Evolutionary conservation across 1,140 invertebrate species (phyloP), one percentile per base, ranked within the genome.

Genomic region (Stenopsyche tienmushanensis): DNA sequence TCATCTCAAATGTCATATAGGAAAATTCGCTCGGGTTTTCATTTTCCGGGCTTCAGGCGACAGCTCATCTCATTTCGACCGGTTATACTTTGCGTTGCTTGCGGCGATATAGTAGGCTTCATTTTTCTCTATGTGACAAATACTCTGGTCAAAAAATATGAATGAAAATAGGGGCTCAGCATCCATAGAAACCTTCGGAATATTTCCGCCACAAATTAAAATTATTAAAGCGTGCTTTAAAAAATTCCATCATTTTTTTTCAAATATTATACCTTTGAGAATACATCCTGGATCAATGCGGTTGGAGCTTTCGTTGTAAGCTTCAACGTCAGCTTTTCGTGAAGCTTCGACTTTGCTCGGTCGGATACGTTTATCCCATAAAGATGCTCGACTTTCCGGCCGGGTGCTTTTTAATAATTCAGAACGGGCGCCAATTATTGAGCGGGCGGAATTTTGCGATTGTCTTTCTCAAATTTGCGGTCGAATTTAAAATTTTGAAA

Each of bases 71-170:
- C 44, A 47, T 47, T 15, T 47, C 44, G 18, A 5, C 44, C 44
- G 18, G 5, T 13, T 20, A 8, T 20, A 20, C 44, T 20, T 34
- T 34, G 29, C 29, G 29, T 7, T 7, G 29, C 29, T 34, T 34
- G 5, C 5, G 29, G 29, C 29, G 29, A 20, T 47, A 47, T 18
- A 39, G 34, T n/a, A 15, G 44, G 44, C 44, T 18, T 47, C 44
- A 47, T 47, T 47, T 47, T 47, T 47, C 44, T 47, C 44, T 5
- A n/a, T n/a, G 18, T 18, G 44, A 47, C 44, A 47, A 47, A 47
- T 47, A 47, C 44, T 47, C 17, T 47, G 44, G 34, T 7, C 29
- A 34, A 34, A 34, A 34, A 34, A 34, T n/a, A n/a, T n/a, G n/a
- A n/a, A n/a, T n/a, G n/a, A n/a, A n/a, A n/a, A n/a, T n/a, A n/a